phyloP scores from a whole-genome alignment of 2,113 vertebrate genomes.

The Orthonyx spaldingii region DNA sequence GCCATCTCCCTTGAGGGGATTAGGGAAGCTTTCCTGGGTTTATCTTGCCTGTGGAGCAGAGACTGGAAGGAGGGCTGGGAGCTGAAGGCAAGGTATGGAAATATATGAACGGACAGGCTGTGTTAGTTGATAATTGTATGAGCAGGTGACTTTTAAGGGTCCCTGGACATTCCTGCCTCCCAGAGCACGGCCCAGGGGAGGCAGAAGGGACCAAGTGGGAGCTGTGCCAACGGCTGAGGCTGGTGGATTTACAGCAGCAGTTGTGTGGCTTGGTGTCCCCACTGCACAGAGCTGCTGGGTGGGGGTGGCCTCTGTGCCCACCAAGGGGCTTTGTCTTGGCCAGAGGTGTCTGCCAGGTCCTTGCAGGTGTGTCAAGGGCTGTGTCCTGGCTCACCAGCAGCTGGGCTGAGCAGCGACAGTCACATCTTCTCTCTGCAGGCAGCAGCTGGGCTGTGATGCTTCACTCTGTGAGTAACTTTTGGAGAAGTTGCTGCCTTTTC shows the following conservation, averaged over 20 bases:
- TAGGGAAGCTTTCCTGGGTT: not conserved
- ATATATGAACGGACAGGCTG: not conserved
- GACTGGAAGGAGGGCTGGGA: not conserved
- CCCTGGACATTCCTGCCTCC: not conserved
- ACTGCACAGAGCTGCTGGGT: not conserved
- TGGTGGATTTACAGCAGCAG: not conserved
- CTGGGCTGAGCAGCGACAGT: not conserved
- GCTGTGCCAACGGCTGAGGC: rapidly evolving
- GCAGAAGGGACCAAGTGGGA: not conserved
- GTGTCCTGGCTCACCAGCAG: not conserved
- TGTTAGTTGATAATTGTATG: not conserved
- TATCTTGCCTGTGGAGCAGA: not conserved
- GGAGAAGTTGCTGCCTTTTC: not conserved
- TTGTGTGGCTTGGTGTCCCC: not conserved
- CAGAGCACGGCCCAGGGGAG: not conserved
- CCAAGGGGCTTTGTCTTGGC: not conserved
- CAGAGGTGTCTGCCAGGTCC: not conserved
- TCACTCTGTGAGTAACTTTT: not conserved
- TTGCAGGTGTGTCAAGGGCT: not conserved
- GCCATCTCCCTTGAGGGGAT: not conserved
- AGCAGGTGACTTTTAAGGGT: not conserved
- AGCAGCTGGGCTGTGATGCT: not conserved
- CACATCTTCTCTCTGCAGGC: not conserved
- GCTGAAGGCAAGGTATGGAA: not conserved
- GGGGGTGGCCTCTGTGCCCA: not conserved